phyloP scores from a whole-genome alignment of 2,888 invertebrate species.

The Brachypterus glaber region DNA sequence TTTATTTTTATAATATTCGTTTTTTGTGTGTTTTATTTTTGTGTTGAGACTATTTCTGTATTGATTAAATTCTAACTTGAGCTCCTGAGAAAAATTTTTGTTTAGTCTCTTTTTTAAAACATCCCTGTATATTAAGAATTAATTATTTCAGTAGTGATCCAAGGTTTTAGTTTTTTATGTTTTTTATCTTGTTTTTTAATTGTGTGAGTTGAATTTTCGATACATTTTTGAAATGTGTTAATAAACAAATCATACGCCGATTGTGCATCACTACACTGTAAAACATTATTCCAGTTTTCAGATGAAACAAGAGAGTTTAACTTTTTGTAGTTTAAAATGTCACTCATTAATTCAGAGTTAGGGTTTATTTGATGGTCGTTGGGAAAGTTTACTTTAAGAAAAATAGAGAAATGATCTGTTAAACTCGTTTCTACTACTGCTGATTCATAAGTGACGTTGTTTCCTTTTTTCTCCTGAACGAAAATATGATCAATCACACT shows the following conservation, averaged over 20 bases:
- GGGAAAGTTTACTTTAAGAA: neutral
- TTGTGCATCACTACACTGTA: neutral
- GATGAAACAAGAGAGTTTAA: no score
- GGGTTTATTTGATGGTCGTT: no score
- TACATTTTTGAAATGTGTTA: neutral
- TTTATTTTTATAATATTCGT: slow-evolving; percentile 1
- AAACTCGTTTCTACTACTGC: neutral
- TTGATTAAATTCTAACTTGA: neutral
- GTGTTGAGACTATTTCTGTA: no score
- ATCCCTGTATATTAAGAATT: no score
- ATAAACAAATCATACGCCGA: neutral
- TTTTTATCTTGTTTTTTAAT: no score
- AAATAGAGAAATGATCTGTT: neutral
- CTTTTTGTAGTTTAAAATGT: no score
- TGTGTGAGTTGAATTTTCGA: neutral
- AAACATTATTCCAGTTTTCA: neutral
- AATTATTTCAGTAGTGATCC: no score
- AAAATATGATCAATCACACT: neutral
- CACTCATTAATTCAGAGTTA: no score
- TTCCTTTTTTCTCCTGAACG: neutral
- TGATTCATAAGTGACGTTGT: neutral
- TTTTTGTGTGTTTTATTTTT: neutral
- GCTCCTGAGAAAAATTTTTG: neutral
- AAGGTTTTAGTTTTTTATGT: no score
- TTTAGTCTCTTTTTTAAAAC: neutral